Base-by-base conservation (phyloP, 2,888 invertebrate species). In the Cryptops parisi region DNA sequence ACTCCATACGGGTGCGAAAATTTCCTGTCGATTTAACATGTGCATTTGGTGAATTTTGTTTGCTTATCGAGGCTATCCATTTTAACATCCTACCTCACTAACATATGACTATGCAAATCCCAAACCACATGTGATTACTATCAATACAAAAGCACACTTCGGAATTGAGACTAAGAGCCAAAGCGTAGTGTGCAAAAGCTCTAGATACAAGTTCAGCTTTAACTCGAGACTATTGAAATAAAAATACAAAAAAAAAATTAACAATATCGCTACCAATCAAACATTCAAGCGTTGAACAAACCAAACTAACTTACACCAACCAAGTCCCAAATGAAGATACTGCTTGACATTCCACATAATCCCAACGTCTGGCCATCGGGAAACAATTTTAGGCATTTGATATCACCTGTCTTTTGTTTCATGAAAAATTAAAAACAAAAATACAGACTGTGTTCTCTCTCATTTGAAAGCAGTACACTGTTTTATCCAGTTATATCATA, bases 111-210 rank as follows among this genome's bases (percentile, higher is more conserved):
- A 71, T 90, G 90, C 2, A 94, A 76, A 72, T 94, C 93, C 93
- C 93, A 93, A 19, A 94, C 90, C 15, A 91, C 90, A 61, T 89
- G 44, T 94, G 94, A 70, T 96, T 94, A 49, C 90, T 90, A 72
- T 94, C 94, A 72, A 94, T 96, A 66, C 90, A 90, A 76, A 93
- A 96, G 77, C 94, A 93, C 57, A 91, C 87, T 75, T 93, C 93
- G 39, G 89, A 88, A 69, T 96, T 94, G 0, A 90, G 90, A 63
- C 88, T 88, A 63, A 96, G 90, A 54, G 94, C 93, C 15, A 96
- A 76, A n/a, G 94, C 94, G 68, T 96, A 96, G 71, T 94, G 94
- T 0, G 94, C 94, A 2, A 93, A 93, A 1, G 93, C 91, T 53
- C 84, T 85, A 0, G 90, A 91, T 6, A 90, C 91, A 58, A 96